These are phyloP conservation scores for Eucriotettix oculatus DNA, from an alignment of 2,888 invertebrate genomes.

Conservation along the genomic window DNA sequence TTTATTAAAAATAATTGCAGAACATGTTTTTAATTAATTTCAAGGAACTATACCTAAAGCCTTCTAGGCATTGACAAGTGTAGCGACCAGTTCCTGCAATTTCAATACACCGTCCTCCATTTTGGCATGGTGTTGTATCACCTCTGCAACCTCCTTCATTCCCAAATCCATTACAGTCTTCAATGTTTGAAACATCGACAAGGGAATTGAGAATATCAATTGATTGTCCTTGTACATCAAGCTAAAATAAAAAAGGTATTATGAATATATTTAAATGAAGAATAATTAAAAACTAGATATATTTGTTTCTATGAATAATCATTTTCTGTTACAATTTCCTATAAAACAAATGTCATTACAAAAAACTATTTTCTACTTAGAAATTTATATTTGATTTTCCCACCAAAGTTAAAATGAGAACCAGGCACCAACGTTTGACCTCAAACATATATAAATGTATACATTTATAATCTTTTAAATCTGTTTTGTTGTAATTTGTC, in stretches of 20 bases:
- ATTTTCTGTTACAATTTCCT: no score
- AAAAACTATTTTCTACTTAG: no score
- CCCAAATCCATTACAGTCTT: conserved; percentile 42
- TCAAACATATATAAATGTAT: no score
- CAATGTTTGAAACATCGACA: conserved; percentile 63
- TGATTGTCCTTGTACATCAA: conserved; percentile 46
- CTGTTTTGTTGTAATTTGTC: no score
- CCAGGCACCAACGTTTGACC: no score
- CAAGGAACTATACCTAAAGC: conserved; percentile 20
- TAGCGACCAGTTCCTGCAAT: conserved; percentile 35
- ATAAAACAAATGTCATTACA: no score
- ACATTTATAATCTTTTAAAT: no score
- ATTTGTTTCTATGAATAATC: background rate
- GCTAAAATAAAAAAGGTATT: conserved; percentile 27
- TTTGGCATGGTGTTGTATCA: conserved; percentile 40
- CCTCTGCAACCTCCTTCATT: conserved; percentile 8
- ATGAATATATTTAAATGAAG: conserved; percentile 5
- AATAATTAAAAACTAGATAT: background rate
- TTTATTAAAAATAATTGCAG: no score
- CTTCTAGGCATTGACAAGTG: conserved; percentile 31
- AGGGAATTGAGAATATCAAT: conserved; percentile 56
- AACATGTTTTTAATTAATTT: no score
- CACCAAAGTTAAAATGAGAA: no score
- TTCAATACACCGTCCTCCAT: conserved; percentile 45
- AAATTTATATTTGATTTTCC: no score